Percentiles rank a stretch among this genome's conserved stretches.
Evolutionary conservation across 2,797 vertebrate species (phyloP).

Genomic region (Rhinophrynus dorsalis): DNA sequence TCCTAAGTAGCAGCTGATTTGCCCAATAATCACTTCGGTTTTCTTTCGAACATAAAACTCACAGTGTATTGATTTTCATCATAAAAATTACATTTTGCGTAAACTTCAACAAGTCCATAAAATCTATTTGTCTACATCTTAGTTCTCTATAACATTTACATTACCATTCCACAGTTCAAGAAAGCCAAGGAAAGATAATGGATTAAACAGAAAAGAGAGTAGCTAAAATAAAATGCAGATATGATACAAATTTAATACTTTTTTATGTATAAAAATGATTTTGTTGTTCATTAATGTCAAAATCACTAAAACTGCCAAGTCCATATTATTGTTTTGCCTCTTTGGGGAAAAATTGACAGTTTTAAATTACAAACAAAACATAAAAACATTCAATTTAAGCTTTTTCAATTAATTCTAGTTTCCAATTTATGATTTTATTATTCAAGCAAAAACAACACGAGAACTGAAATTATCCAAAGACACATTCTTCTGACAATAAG

Average conservation of each 20-base stretch:
- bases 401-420: slow-evolving; percentile 68
- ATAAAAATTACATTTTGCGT: background rate
- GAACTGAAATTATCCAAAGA: slow-evolving; percentile 55
- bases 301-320: slow-evolving; percentile 23
- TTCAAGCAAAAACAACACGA: slow-evolving; percentile 64
- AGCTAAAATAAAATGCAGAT: slow-evolving; percentile 1
- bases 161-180: too few relatives aligned
- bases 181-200: background rate
- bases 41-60: too few relatives aligned
- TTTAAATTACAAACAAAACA: slow-evolving; percentile 59
- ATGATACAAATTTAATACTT: background rate
- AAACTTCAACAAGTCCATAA: background rate
- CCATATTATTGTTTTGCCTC: slow-evolving; percentile 8
- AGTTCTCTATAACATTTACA: too few relatives aligned
- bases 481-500: slow-evolving; percentile 57
- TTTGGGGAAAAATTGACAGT: slow-evolving; percentile 39
- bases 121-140: too few relatives aligned
- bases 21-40: too few relatives aligned
- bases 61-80: too few relatives aligned
- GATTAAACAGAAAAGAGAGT: background rate
- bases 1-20: too few relatives aligned
- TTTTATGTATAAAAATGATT: slow-evolving; percentile 29
- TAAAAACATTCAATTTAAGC: slow-evolving; percentile 58
- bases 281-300: slow-evolving; percentile 44
- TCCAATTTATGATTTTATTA: slow-evolving; percentile 65